Percentiles rank a stretch among this genome's conserved stretches.
Evolutionary conservation across 2,797 vertebrate genomes (phyloP).

Genomic region (Melanotaenia boesemani): DNA sequence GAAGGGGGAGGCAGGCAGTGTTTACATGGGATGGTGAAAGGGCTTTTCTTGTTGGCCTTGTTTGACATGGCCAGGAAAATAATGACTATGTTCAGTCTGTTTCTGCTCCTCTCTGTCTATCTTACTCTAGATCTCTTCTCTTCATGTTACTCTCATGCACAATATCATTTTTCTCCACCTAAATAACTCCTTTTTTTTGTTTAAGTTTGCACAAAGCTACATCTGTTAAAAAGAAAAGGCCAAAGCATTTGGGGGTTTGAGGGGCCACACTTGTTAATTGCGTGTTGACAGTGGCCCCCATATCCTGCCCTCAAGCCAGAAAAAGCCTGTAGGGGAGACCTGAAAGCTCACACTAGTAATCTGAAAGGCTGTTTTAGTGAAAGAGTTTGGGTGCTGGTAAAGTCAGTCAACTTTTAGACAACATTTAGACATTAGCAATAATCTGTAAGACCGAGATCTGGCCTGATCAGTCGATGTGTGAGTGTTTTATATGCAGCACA

Average conservation of each 20-base stretch:
- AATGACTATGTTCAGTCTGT: constrained; percentile 66
- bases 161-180: constrained; percentile 32
- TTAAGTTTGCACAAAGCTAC: constrained; percentile 55
- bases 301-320: constrained; percentile 67
- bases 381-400: constrained; percentile 55
- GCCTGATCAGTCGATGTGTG: constrained; percentile 12
- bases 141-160: constrained; percentile 50
- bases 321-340: constrained; percentile 54
- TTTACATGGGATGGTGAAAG: constrained; percentile 76
- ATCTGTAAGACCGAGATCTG: constrained; percentile 14
- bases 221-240: constrained; percentile 62
- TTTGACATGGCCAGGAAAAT: constrained; percentile 78
- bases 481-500: background rate
- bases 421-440: constrained; percentile 52
- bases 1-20: constrained; percentile 65
- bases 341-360: constrained; percentile 46
- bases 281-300: constrained; percentile 74
- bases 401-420: constrained; percentile 15
- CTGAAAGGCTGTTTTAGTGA: constrained; percentile 49
- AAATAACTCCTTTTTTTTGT: constrained; percentile 26
- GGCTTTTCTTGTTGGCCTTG: constrained; percentile 74
- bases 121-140: constrained; percentile 45
- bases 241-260: constrained; percentile 41
- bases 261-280: constrained; percentile 70
- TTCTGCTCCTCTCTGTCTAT: constrained; percentile 36